These are phyloP conservation scores for Oxytorus armatus DNA, from an alignment of 2,888 invertebrate genomes.

Conservation along the genomic window DNA sequence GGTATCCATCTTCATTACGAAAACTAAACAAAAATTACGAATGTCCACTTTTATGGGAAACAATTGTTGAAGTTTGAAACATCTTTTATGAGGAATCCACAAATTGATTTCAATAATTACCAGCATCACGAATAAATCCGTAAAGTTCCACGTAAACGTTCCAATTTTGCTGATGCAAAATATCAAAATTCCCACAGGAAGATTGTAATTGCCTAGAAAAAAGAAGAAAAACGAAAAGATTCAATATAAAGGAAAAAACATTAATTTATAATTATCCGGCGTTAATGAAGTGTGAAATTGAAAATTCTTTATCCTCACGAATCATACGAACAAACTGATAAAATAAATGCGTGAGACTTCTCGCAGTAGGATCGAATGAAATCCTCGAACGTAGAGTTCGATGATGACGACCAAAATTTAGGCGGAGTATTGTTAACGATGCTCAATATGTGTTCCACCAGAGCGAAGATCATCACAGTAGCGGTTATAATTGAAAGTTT, in stretches of 20 bases:
- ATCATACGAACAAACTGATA: constrained; percentile 75
- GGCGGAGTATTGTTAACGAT: constrained; percentile 72
- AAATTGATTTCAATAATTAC: constrained; percentile 84
- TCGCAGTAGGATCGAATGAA: constrained; percentile 75
- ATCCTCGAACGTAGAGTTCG: constrained; percentile 72
- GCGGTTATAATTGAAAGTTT: constrained; percentile 75
- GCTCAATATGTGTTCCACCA: constrained; percentile 80
- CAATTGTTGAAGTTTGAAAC: constrained; percentile 71
- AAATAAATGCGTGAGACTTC: constrained; percentile 78
- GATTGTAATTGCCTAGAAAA: constrained; percentile 77
- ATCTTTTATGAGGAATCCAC: not conserved
- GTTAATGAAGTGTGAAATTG: not conserved
- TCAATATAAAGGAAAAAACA: no score
- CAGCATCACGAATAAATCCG: constrained; percentile 90
- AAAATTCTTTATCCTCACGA: not conserved
- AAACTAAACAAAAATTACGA: not conserved
- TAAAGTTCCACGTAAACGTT: constrained; percentile 90
- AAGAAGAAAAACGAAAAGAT: constrained; percentile 7
- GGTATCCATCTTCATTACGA: no score
- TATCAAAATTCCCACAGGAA: constrained; percentile 77
- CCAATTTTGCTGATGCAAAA: constrained; percentile 86
- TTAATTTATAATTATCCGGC: no score
- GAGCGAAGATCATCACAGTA: constrained; percentile 75
- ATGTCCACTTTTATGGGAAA: not conserved
- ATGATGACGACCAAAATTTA: constrained; percentile 63